Evolutionary conservation across 2,797 vertebrate species (phyloP).

Genomic region (Leucoraja ocellata): DNA sequence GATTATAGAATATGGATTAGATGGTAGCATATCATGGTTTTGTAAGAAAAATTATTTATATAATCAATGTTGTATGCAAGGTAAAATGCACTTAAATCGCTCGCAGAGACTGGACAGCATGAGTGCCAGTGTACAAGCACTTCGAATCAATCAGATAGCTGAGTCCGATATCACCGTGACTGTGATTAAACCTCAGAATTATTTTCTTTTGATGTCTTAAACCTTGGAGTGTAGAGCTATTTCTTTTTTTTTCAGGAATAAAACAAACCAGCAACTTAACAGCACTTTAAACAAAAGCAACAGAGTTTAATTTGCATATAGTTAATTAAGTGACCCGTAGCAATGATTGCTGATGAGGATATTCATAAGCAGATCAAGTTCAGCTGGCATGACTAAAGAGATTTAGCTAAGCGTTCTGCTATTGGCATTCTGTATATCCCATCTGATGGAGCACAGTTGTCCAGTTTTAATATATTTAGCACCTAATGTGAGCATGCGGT

Average conservation of each 20-base stretch:
- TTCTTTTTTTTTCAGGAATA: neutral
- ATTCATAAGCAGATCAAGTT: slow-evolving; percentile 21
- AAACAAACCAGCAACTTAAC: slow-evolving; percentile 25
- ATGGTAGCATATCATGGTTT: too few relatives aligned
- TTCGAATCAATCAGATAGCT: neutral
- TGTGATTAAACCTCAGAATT: neutral
- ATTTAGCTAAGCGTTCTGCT: slow-evolving; percentile 16
- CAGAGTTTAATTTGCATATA: slow-evolving; percentile 29
- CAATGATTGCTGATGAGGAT: slow-evolving; percentile 22
- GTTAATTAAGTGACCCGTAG: slow-evolving; percentile 31
- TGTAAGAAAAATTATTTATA: too few relatives aligned
- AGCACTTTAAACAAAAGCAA: slow-evolving; percentile 27
- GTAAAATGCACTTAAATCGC: neutral
- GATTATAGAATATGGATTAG: neutral
- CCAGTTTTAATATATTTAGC: slow-evolving; percentile 32
- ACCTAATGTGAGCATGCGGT: slow-evolving; percentile 14
- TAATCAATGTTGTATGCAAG: neutral
- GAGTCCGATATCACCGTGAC: neutral
- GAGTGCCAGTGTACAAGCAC: neutral
- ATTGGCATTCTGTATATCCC: slow-evolving; percentile 21
- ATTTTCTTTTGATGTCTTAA: neutral
- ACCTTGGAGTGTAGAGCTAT: neutral
- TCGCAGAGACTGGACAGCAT: neutral
- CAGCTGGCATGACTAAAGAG: slow-evolving; percentile 33
- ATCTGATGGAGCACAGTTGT: slow-evolving; percentile 26